Evolutionary conservation across 1,140 invertebrate genomes (phyloP).

Genomic region (Aphaenogaster floridana): DNA sequence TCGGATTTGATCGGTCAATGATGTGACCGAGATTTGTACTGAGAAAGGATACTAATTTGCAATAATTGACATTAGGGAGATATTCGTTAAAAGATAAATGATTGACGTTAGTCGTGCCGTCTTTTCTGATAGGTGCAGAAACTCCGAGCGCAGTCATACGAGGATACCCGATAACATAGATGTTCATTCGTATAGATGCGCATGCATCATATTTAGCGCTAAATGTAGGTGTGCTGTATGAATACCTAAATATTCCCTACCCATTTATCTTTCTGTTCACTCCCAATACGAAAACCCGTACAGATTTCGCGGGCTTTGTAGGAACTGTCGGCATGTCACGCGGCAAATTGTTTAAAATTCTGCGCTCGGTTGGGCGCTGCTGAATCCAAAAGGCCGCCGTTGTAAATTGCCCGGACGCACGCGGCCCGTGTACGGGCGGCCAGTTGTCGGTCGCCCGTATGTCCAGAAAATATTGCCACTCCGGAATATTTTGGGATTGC

Average conservation of each 20-base stretch:
- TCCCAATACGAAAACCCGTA: conserved; percentile 32
- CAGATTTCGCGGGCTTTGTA: conserved; percentile 53
- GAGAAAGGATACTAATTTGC: conserved; percentile 1
- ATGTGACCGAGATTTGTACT: not conserved
- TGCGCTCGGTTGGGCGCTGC: conserved; percentile 43
- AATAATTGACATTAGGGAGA: conserved; percentile 19
- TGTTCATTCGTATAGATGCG: conserved; percentile 17
- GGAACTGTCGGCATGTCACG: conserved; percentile 43
- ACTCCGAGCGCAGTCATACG: not conserved
- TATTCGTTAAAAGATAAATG: not conserved
- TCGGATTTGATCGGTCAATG: too few species aligned
- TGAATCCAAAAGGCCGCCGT: conserved; percentile 67
- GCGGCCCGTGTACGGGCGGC: not conserved
- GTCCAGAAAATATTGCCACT: conserved; percentile 60
- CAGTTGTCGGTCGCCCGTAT: conserved; percentile 11
- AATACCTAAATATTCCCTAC: conserved; percentile 14
- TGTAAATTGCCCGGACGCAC: conserved; percentile 62
- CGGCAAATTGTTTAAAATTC: conserved; percentile 73
- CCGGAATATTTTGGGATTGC: conserved; percentile 57
- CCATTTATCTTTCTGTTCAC: conserved; percentile 18
- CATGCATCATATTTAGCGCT: conserved; percentile 1
- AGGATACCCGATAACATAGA: not conserved
- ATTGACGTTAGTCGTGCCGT: not conserved
- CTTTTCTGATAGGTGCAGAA: not conserved
- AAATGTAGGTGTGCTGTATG: not conserved